Conservation (phyloP, 1,140 invertebrate species). For the Drosophila novamexicana region DNA sequence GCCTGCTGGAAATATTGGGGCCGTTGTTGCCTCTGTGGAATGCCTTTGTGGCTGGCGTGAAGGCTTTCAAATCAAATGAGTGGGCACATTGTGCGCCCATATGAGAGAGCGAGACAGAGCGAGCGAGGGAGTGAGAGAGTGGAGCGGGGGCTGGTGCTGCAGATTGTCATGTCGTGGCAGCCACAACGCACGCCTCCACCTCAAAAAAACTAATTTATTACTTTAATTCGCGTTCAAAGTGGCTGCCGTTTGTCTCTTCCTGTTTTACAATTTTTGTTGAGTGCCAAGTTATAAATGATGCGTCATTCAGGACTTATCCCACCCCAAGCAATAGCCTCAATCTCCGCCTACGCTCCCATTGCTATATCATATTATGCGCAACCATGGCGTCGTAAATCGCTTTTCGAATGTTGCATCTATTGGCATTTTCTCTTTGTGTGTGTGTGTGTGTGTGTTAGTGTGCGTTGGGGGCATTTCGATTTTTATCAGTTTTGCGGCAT, state of each 20-base stretch:
- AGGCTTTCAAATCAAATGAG: conserved; percentile 71
- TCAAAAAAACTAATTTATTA: conserved; percentile 65
- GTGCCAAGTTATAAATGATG: conserved; percentile 70
- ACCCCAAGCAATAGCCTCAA: background rate
- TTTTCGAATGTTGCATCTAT: conserved; percentile 60
- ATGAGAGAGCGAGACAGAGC: background rate
- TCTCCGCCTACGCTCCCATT: background rate
- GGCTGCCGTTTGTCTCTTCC: conserved; percentile 65
- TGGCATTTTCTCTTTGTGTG: conserved; percentile 36
- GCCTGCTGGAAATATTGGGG: conserved; percentile 45
- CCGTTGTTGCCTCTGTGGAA: conserved; percentile 45
- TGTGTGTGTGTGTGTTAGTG: background rate
- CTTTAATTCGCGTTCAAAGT: conserved; percentile 70
- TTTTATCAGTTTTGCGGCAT: conserved; percentile 56
- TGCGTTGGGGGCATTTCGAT: conserved; percentile 22
- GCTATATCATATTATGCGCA: conserved; percentile 63
- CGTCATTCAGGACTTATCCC: conserved; percentile 48
- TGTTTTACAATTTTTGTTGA: conserved; percentile 70
- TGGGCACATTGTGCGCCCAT: conserved; percentile 53
- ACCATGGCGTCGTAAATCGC: conserved; percentile 69
- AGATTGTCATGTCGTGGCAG: conserved; percentile 40
- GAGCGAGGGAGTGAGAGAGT: background rate
- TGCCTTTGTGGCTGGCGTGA: conserved; percentile 57
- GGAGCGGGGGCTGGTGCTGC: background rate
- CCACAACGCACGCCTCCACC: conserved; percentile 31